These are phyloP conservation scores for Dryocosmus kuriphilus DNA, from an alignment of 2,888 invertebrate species.

Conservation along the genomic window DNA sequence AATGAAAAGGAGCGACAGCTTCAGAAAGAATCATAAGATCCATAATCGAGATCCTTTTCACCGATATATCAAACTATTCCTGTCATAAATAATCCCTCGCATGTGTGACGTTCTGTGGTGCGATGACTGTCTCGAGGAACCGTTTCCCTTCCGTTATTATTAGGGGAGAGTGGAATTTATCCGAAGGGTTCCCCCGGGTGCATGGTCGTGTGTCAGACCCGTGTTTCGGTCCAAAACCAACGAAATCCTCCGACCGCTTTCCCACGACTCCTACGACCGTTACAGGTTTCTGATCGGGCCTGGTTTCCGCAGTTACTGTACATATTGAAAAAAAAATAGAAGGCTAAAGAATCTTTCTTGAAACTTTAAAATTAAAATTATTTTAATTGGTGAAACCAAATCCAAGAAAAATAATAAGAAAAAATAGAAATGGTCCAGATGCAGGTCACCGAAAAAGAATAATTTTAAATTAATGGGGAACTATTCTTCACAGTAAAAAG, in stretches of 20 bases:
- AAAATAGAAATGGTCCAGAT: too few relatives aligned
- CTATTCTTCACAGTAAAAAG: too few relatives aligned
- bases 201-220: conserved; percentile 66
- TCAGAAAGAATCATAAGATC: not conserved
- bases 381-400: too few relatives aligned
- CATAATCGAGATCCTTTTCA: not conserved
- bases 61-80: conserved; percentile 26
- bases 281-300: conserved; percentile 73
- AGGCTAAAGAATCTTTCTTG: too few relatives aligned
- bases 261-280: conserved; percentile 74
- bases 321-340: too few relatives aligned
- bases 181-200: conserved; percentile 45
- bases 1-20: not conserved
- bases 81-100: conserved; percentile 36
- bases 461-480: too few relatives aligned
- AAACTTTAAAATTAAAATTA: too few relatives aligned
- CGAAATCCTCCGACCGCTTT: conserved; percentile 66
- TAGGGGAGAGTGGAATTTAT: conserved; percentile 27
- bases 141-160: conserved; percentile 31
- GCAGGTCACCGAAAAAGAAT: too few relatives aligned
- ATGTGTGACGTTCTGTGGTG: conserved; percentile 45
- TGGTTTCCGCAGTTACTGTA: too few relatives aligned
- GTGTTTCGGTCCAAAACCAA: conserved; percentile 60
- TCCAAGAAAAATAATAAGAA: too few relatives aligned
- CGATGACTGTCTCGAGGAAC: conserved; percentile 44